Evolutionary conservation across 1,140 invertebrate species (phyloP).

Genomic region (Lordiphosa stackelbergi): DNA sequence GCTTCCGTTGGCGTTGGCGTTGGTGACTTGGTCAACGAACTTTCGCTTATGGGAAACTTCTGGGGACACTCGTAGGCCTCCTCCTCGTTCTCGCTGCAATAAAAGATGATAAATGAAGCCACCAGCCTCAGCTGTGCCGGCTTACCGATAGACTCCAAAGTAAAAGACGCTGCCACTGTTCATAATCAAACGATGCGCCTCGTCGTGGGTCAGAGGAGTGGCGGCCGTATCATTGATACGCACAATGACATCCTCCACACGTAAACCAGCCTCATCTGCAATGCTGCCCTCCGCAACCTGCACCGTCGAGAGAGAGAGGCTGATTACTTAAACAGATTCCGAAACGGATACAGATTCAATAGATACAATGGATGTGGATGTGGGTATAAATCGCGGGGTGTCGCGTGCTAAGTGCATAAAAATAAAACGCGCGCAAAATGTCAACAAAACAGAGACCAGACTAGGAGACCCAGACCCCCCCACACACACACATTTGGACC

Average conservation of each 20-base stretch:
- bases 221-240: constrained; percentile 85
- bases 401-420: constrained; percentile 68
- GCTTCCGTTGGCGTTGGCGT: constrained; percentile 47
- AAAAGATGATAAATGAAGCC: constrained; percentile 41
- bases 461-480: constrained; percentile 20
- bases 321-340: constrained; percentile 26
- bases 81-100: constrained; percentile 48
- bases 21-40: constrained; percentile 63
- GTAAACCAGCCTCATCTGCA: constrained; percentile 88
- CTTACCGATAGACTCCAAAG: constrained; percentile 80
- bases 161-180: constrained; percentile 86
- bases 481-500: not conserved
- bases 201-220: constrained; percentile 84
- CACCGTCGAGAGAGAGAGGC: constrained; percentile 14
- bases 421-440: constrained; percentile 71
- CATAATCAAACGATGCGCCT: constrained; percentile 87
- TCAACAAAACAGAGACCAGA: constrained; percentile 59
- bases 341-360: constrained; percentile 6
- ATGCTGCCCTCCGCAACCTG: constrained; percentile 88
- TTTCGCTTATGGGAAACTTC: constrained; percentile 44
- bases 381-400: constrained; percentile 39
- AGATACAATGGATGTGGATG: constrained; percentile 27
- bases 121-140: constrained; percentile 10
- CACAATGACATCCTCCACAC: constrained; percentile 88
- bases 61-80: constrained; percentile 30